These are phyloP conservation scores for Metacarcinus magister DNA, from an alignment of 2,888 invertebrate species.

Conservation along the genomic window DNA sequence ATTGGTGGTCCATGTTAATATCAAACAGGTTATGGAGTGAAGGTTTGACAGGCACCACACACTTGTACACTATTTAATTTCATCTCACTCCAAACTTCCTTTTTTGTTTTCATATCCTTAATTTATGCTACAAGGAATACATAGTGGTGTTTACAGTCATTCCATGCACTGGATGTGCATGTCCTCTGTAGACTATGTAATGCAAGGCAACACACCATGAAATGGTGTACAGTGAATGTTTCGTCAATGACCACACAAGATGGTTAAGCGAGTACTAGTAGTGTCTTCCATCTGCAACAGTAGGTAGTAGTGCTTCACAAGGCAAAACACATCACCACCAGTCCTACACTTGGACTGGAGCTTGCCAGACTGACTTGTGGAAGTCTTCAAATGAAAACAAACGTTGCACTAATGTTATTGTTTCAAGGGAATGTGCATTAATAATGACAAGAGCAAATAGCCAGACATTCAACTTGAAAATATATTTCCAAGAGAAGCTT, in stretches of 20 bases:
- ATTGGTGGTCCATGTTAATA: background rate
- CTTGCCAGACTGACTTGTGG: background rate
- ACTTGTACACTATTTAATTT: background rate
- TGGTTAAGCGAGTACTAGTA: background rate
- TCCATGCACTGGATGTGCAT: background rate
- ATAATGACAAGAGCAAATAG: background rate
- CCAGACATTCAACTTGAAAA: background rate
- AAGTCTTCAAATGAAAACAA: background rate
- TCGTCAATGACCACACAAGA: background rate
- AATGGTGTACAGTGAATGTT: background rate
- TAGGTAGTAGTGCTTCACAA: background rate
- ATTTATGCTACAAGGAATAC: background rate
- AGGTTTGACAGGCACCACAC: background rate
- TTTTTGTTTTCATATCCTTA: background rate
- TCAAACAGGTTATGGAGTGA: background rate
- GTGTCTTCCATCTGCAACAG: background rate
- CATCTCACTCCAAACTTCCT: background rate
- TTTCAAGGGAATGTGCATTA: background rate
- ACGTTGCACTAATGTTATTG: background rate
- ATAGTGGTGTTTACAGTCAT: background rate
- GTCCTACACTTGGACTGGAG: background rate
- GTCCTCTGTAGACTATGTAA: background rate
- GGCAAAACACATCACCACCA: background rate
- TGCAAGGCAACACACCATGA: background rate
- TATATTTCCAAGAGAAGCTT: background rate